Conservation (phyloP, 53 echinoderm and acorn worm species). For the Luidia sarsii region DNA sequence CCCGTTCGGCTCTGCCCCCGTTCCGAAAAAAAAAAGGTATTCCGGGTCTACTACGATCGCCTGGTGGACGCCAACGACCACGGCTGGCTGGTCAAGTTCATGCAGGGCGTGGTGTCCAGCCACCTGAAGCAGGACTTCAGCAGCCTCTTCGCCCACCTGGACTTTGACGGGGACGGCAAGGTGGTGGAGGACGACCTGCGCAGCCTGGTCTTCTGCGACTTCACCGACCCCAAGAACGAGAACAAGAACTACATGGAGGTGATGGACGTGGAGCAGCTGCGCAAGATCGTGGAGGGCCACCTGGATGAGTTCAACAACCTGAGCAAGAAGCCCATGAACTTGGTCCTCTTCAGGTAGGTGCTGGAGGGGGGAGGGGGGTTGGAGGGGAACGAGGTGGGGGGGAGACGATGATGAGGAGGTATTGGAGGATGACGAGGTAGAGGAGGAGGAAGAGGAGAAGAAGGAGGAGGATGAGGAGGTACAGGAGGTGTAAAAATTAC, state of each 20-base stretch:
- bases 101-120: constrained; percentile 61
- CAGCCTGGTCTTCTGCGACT: constrained; percentile 95
- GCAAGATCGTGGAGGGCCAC: constrained; percentile 86
- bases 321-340: constrained; percentile 98
- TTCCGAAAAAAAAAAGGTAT: constrained; percentile 54
- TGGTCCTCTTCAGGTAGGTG: constrained; percentile 99
- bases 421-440: too few species aligned
- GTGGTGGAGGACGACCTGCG: constrained; percentile 95
- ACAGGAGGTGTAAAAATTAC: too few species aligned
- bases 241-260: constrained; percentile 99
- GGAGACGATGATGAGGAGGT: too few species aligned
- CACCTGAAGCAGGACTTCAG: constrained; percentile 91
- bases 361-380: too few species aligned
- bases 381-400: too few species aligned
- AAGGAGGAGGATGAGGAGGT: too few species aligned
- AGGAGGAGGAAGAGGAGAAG: too few species aligned
- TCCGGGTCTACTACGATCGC: constrained; percentile 97
- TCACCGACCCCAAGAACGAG: constrained; percentile 96
- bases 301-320: constrained; percentile 96
- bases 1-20: too few species aligned
- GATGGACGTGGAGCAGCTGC: constrained; percentile 74
- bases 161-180: constrained; percentile 77
- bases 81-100: constrained; percentile 83
- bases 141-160: constrained; percentile 82
- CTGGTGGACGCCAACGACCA: constrained; percentile 85